Percentiles rank a stretch among this genome's conserved stretches.
Evolutionary conservation across 2,797 vertebrate genomes (phyloP).

Genomic region (Balearica regulorum): DNA sequence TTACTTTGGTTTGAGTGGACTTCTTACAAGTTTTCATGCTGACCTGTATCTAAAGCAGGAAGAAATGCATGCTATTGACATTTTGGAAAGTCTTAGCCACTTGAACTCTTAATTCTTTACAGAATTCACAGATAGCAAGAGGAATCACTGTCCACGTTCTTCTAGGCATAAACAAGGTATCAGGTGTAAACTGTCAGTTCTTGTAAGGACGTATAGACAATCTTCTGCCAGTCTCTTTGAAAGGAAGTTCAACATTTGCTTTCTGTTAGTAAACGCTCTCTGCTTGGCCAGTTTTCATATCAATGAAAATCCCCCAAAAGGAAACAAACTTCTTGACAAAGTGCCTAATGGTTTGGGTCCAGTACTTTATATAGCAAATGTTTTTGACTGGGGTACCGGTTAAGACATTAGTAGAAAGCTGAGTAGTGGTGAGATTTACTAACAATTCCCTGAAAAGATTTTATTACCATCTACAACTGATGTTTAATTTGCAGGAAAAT

Average conservation of each 20-base stretch:
- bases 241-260: background rate
- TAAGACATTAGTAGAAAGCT: background rate
- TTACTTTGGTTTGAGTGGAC: background rate
- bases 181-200: background rate
- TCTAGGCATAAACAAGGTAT: background rate
- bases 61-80: background rate
- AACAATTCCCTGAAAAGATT: background rate
- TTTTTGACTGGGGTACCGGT: background rate
- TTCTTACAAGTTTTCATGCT: background rate
- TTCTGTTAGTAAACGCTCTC: background rate
- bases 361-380: background rate
- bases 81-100: background rate
- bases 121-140: background rate
- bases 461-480: background rate
- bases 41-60: background rate
- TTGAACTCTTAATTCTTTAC: background rate
- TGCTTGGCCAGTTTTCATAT: background rate
- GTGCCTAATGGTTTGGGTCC: background rate
- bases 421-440: background rate
- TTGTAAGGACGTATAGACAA: background rate
- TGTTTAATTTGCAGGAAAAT: background rate
- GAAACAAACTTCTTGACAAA: background rate
- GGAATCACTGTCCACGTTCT: background rate
- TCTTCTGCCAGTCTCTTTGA: background rate
- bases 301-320: background rate